Evolutionary conservation across 2,797 vertebrate genomes (phyloP).

Genomic region (Cyclopterus lumpus): DNA sequence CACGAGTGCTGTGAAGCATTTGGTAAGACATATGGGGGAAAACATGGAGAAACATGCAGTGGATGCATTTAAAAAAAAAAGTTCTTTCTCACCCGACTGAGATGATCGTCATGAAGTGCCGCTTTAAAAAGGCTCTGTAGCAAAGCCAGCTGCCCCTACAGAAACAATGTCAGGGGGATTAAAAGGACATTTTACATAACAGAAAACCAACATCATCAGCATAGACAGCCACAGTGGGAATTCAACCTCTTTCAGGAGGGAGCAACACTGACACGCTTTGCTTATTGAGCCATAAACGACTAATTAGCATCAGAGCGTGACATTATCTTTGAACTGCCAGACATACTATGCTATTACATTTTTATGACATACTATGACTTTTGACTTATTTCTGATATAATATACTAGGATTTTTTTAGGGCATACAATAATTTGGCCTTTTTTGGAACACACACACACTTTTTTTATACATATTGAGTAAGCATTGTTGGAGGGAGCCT

Average conservation of each 20-base stretch:
- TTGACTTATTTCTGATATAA: background rate
- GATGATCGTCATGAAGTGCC: conserved; percentile 90
- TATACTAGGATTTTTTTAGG: background rate
- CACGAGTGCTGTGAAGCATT: background rate
- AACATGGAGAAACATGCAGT: background rate
- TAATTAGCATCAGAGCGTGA: conserved; percentile 10
- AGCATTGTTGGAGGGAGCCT: background rate
- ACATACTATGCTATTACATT: background rate
- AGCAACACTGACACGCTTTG: conserved; percentile 4
- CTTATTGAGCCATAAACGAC: conserved; percentile 25
- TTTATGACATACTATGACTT: background rate
- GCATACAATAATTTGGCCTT: background rate
- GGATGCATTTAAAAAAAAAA: background rate
- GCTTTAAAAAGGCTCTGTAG: conserved; percentile 89
- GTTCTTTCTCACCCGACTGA: conserved; percentile 90
- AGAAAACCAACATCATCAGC: background rate
- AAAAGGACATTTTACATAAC: background rate
- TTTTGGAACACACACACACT: no score
- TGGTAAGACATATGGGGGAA: background rate
- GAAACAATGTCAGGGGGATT: background rate
- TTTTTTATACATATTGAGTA: background rate
- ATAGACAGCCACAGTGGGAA: background rate
- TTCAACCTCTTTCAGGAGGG: background rate
- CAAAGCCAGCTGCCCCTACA: conserved; percentile 91
- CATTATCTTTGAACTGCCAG: conserved; percentile 15